phyloP scores from a whole-genome alignment of 2,113 vertebrate genomes.

The Aythya baeri region DNA sequence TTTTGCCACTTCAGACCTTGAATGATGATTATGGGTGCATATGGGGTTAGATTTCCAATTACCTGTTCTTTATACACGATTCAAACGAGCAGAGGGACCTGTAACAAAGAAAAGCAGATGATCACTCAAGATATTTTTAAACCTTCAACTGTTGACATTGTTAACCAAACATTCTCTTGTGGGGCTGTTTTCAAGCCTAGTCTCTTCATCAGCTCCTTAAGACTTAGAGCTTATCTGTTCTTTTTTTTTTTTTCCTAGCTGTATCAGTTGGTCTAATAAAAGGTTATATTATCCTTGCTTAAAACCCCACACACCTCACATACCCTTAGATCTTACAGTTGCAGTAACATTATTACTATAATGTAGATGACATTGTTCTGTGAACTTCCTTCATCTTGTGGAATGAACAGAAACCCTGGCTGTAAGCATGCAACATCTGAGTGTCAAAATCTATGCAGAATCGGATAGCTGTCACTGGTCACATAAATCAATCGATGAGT shows the following conservation, averaged over 20 bases:
- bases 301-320: background rate
- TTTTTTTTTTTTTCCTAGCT: background rate
- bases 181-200: background rate
- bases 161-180: slow-evolving; percentile 1
- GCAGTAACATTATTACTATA: background rate
- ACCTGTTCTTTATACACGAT: background rate
- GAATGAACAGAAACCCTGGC: background rate
- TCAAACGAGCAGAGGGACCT: slow-evolving; percentile 81
- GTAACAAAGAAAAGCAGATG: slow-evolving; percentile 52
- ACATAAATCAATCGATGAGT: background rate
- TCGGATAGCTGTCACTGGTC: background rate
- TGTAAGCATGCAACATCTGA: background rate
- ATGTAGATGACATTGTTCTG: background rate
- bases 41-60: background rate
- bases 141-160: background rate
- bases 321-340: background rate
- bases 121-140: slow-evolving; percentile 37
- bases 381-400: background rate
- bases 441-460: background rate
- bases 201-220: slow-evolving; percentile 10
- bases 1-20: slow-evolving; percentile 17
- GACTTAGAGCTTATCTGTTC: background rate
- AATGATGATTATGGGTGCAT: background rate
- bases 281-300: background rate
- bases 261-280: background rate